Evolutionary conservation across 2,888 invertebrate genomes (phyloP), one percentile per base, ranked within the genome.

Genomic region (Andrena chrysosceles): DNA sequence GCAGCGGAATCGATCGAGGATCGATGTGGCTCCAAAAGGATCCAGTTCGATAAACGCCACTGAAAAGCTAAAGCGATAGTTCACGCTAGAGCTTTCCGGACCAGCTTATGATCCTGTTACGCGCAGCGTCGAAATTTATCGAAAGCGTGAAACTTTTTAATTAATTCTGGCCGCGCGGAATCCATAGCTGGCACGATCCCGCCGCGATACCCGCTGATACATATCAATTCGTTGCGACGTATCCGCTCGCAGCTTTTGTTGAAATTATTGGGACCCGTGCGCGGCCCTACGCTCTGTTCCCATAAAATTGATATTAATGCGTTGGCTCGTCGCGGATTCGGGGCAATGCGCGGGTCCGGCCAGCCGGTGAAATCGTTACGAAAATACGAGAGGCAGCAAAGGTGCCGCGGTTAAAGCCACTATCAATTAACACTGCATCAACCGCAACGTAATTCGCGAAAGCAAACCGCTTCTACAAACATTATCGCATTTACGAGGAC

Each of bases 401-500:
- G 52, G 52, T 42, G 20, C 7, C 33, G 35, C 16, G 60, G 60
- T 70, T 79, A 59, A 35, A 63, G 33, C n/a, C 49, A 59, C 29
- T 79, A 79, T 72, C 67, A 67, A 68, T 81, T 79, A 72, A 62
- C 72, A 26, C 48, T 35, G 48, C 49, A n/a, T 49, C 33, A 67
- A 64, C 54, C 31, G 49, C 49, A 29, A 7, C 10, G 29, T 63
- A 67, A 75, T 79, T 68, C 49, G n/a, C 4, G 48, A n/a, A 6
- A 35, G 62, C 26, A 29, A 56, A 79, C 29, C 60, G 79, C 26
- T 67, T n/a, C 60, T 33, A 6, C 20, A 67, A 79, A 67, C 66
- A 33, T 71, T 80, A 78, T 67, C 60, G 16, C 80, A 54, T 68
- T 81, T 67, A 79, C 72, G 67, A 68, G 62, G 31, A 49, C 67